phyloP scores from a whole-genome alignment of 2,113 vertebrate species.

The Ceratotherium simum region DNA sequence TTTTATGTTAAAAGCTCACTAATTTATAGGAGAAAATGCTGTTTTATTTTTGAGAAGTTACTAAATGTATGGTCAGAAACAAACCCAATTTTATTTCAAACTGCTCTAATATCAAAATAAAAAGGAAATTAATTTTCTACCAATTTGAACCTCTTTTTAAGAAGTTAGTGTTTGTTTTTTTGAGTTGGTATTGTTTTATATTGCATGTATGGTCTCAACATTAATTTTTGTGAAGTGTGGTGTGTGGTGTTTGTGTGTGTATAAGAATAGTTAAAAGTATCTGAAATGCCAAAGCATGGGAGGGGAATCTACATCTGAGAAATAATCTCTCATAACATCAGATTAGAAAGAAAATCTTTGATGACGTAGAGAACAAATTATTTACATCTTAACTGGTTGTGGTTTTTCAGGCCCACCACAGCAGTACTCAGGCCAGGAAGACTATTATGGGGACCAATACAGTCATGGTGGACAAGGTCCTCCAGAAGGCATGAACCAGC shows the following conservation, averaged over 20 bases:
- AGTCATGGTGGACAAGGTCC: constrained; percentile 98
- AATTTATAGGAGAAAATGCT: constrained; percentile 65
- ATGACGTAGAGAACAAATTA: constrained; percentile 82
- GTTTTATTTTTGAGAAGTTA: constrained; percentile 33
- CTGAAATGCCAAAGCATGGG: constrained; percentile 78
- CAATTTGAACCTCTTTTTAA: neutral
- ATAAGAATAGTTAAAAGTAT: constrained; percentile 71
- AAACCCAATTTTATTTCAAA: constrained; percentile 64
- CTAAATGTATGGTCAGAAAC: neutral
- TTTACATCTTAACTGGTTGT: constrained; percentile 89
- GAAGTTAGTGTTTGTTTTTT: constrained; percentile 43
- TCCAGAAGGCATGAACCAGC: constrained; percentile 98
- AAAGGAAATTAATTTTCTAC: constrained; percentile 57
- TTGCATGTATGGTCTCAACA: constrained; percentile 64
- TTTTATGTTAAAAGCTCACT: neutral
- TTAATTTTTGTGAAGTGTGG: constrained; percentile 61
- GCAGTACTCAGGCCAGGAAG: constrained; percentile 99
- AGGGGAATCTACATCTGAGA: constrained; percentile 79
- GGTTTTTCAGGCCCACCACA: constrained; percentile 97
- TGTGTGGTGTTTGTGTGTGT: constrained; percentile 52
- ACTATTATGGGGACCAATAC: constrained; percentile 99
- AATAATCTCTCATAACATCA: constrained; percentile 78
- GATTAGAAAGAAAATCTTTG: constrained; percentile 78
- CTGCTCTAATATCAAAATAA: neutral
- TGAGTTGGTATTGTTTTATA: constrained; percentile 64